Percentiles rank a stretch among this genome's conserved stretches.
phyloP scores from a whole-genome alignment of 2,113 vertebrate species.

The Myrmophylax atrothorax region DNA sequence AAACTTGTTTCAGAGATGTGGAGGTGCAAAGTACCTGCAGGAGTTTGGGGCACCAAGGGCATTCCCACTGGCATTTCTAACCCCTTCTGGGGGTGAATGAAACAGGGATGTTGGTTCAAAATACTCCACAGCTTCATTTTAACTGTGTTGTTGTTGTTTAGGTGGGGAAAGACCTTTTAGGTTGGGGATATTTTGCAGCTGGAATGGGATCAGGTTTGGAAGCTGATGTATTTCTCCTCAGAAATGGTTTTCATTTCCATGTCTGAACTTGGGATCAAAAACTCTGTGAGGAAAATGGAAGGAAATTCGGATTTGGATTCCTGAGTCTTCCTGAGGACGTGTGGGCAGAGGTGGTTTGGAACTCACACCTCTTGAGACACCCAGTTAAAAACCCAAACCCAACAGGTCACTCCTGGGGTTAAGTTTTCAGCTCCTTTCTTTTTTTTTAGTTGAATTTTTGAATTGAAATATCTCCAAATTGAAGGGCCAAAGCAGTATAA shows the following conservation, averaged over 20 bases:
- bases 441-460: background rate
- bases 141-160: background rate
- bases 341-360: background rate
- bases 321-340: background rate
- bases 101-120: background rate
- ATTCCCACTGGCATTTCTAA: background rate
- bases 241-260: background rate
- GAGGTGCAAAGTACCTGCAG: background rate
- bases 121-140: background rate
- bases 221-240: background rate
- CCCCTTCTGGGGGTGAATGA: background rate
- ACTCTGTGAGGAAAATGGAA: background rate
- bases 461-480: background rate
- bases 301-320: background rate
- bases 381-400: background rate
- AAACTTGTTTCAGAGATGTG: background rate
- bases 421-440: background rate
- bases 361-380: background rate
- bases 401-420: background rate
- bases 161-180: background rate
- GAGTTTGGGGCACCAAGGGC: background rate
- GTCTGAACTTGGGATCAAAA: background rate
- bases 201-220: background rate
- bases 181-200: background rate
- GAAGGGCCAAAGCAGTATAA: background rate